These are phyloP conservation scores for Zaprionus kolodkinae DNA, from an alignment of 1,140 invertebrate genomes.

Conservation along the genomic window DNA sequence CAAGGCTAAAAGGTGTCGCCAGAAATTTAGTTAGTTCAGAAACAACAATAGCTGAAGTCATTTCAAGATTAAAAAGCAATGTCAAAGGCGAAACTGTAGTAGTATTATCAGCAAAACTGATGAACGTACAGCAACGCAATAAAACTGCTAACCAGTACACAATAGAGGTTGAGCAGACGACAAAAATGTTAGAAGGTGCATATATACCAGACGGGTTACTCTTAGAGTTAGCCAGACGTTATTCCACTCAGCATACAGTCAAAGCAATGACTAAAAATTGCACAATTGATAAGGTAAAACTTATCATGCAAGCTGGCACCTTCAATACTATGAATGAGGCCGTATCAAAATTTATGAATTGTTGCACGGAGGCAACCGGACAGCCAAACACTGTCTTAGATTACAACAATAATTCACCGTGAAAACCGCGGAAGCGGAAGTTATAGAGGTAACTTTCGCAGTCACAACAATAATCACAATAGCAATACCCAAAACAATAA, in stretches of 20 bases:
- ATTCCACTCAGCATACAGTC: conserved; percentile 18
- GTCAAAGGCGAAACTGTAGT: too few species aligned
- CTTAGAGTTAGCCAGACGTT: conserved; percentile 19
- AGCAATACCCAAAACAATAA: conserved; percentile 3
- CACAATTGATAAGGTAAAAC: too few species aligned
- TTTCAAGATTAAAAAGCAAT: too few species aligned
- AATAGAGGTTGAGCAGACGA: conserved; percentile 11
- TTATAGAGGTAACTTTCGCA: background rate
- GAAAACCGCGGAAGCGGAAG: too few species aligned
- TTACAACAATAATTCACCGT: too few species aligned
- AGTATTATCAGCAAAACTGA: conserved; percentile 3
- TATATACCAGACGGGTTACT: conserved; percentile 24
- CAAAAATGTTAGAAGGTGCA: conserved; percentile 18
- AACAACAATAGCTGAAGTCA: too few species aligned
- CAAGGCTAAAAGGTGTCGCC: too few species aligned
- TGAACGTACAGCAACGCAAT: too few species aligned
- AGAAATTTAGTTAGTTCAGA: background rate
- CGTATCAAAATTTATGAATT: conserved; percentile 2
- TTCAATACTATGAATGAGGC: too few species aligned
- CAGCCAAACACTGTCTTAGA: background rate
- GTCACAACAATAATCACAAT: background rate
- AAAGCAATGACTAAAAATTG: too few species aligned
- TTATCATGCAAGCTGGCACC: too few species aligned
- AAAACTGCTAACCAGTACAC: too few species aligned
- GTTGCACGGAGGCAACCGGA: background rate